phyloP scores from a whole-genome alignment of 2,113 vertebrate species.

The Polypterus senegalus region DNA sequence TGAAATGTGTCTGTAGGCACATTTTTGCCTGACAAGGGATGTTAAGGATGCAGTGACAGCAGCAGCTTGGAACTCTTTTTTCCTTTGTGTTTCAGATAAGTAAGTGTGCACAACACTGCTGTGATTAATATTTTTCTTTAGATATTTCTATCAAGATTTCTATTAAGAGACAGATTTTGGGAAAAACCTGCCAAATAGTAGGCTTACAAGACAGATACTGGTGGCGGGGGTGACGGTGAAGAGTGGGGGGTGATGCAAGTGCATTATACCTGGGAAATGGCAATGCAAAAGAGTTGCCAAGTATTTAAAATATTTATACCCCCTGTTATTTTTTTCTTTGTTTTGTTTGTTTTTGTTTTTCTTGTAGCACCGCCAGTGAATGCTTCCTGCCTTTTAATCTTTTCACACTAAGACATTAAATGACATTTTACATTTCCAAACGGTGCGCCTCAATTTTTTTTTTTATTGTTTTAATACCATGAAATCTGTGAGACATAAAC shows the following conservation, averaged over 20 bases:
- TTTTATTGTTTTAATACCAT: too few relatives aligned
- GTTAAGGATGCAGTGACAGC: slow-evolving; percentile 74
- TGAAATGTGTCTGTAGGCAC: slow-evolving; percentile 86
- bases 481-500: too few relatives aligned
- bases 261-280: slow-evolving; percentile 31
- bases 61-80: slow-evolving; percentile 70
- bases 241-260: slow-evolving; percentile 10
- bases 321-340: slow-evolving; percentile 24
- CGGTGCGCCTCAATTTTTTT: too few relatives aligned
- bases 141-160: slow-evolving; percentile 91
- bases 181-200: slow-evolving; percentile 62
- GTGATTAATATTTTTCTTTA: slow-evolving; percentile 92
- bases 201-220: slow-evolving; percentile 34
- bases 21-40: slow-evolving; percentile 83
- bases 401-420: slow-evolving; percentile 10
- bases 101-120: slow-evolving; percentile 76
- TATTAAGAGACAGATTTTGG: slow-evolving; percentile 67
- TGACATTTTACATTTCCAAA: too few relatives aligned
- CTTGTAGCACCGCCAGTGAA: slow-evolving; percentile 32
- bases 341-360: slow-evolving; percentile 35
- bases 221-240: too few relatives aligned
- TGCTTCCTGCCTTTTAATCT: slow-evolving; percentile 24
- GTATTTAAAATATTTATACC: slow-evolving; percentile 53
- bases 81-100: slow-evolving; percentile 81
- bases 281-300: slow-evolving; percentile 30